These are phyloP conservation scores for Lagopus leucura DNA, from an alignment of 2,113 vertebrate species.

Conservation along the genomic window DNA sequence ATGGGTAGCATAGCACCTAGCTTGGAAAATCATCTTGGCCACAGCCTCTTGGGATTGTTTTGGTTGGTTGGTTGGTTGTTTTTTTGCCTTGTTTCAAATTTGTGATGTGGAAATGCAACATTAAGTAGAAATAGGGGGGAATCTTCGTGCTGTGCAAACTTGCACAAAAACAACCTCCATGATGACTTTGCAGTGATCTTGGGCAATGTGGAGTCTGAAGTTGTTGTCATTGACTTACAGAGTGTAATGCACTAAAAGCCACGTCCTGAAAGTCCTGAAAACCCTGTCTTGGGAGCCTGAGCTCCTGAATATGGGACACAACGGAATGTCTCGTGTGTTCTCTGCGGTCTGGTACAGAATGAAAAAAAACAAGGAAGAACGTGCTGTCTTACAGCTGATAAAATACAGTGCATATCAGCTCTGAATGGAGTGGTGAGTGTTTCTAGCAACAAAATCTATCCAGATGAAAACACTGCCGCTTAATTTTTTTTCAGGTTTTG, in stretches of 20 bases:
- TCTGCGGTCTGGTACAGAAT: background rate
- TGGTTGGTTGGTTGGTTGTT: background rate
- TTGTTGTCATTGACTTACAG: background rate
- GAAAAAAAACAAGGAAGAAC: background rate
- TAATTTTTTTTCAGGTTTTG: slow-evolving; percentile 14
- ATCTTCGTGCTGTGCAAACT: background rate
- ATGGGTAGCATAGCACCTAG: background rate
- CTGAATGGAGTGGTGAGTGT: background rate
- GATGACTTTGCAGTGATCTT: background rate
- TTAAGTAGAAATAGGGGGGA: background rate
- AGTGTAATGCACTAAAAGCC: background rate
- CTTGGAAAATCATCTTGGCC: background rate
- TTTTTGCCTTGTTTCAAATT: background rate
- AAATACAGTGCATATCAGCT: background rate
- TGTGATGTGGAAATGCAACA: background rate
- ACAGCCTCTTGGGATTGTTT: background rate
- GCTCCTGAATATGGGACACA: background rate
- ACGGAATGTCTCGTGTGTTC: background rate
- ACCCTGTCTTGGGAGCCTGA: background rate
- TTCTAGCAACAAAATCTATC: slow-evolving; percentile 21
- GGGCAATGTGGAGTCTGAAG: background rate
- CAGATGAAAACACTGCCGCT: background rate
- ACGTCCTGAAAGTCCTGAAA: fast-evolving
- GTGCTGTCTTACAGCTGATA: background rate
- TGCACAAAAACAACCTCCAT: background rate